phyloP scores from a whole-genome alignment of 2,797 vertebrate species.

The Gallinago nigripennis region DNA sequence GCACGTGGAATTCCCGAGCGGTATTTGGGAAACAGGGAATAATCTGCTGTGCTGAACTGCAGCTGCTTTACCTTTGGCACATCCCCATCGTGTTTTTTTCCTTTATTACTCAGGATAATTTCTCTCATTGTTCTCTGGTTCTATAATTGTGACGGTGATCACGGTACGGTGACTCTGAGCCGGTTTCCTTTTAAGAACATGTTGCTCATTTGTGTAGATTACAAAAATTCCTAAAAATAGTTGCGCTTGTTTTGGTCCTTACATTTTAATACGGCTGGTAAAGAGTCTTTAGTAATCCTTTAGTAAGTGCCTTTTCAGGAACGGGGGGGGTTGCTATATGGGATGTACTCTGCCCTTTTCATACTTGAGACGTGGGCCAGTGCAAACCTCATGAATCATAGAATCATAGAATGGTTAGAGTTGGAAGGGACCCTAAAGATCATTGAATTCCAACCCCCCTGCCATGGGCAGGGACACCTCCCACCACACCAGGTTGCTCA shows the following conservation, averaged over 20 bases:
- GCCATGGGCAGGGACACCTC: too few relatives aligned
- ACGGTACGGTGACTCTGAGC: background rate
- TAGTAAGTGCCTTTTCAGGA: background rate
- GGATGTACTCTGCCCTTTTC: background rate
- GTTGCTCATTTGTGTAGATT: background rate
- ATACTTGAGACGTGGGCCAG: too few relatives aligned
- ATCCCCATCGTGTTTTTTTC: background rate
- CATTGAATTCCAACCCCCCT: too few relatives aligned
- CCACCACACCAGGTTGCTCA: too few relatives aligned
- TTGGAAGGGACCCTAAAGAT: too few relatives aligned
- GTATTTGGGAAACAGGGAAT: background rate
- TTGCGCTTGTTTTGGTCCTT: background rate
- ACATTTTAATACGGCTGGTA: background rate
- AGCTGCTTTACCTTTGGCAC: background rate
- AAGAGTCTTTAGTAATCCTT: background rate
- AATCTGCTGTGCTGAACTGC: background rate
- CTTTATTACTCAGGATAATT: background rate
- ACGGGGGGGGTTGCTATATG: rapidly evolving
- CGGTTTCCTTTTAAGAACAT: background rate
- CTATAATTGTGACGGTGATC: background rate
- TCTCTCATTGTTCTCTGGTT: background rate
- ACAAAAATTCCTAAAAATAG: background rate
- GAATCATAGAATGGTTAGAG: too few relatives aligned
- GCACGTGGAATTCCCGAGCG: background rate
- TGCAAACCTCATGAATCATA: too few relatives aligned